phyloP scores from a whole-genome alignment of 2,113 vertebrate species.

The Myodes glareolus region DNA sequence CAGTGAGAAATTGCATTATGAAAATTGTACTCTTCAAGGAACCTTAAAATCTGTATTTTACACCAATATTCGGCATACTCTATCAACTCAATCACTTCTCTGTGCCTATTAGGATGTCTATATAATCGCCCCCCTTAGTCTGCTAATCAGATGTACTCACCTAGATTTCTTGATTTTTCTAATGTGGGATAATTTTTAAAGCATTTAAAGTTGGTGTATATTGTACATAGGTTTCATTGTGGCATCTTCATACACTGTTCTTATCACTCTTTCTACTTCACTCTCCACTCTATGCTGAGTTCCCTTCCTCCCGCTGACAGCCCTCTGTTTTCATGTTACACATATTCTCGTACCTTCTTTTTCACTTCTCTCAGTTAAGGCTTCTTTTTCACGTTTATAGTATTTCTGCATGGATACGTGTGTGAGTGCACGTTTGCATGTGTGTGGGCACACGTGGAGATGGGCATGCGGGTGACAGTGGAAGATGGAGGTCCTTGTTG shows the following conservation, averaged over 20 bases:
- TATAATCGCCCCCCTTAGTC: background rate
- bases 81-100: background rate
- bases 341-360: background rate
- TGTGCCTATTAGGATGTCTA: background rate
- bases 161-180: background rate
- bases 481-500: background rate
- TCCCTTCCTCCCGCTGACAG: background rate
- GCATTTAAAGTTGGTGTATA: background rate
- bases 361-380: background rate
- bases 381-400: background rate
- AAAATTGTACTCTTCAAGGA: conserved; percentile 1
- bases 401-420: too few relatives aligned
- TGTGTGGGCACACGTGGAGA: too few relatives aligned
- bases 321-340: background rate
- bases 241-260: background rate
- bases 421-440: background rate
- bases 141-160: conserved; percentile 25
- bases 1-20: background rate
- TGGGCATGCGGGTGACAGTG: background rate
- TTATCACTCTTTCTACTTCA: too few relatives aligned
- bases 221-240: background rate
- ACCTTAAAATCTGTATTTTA: background rate
- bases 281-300: rapidly evolving
- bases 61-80: background rate
- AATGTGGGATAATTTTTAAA: too few relatives aligned